Base-by-base conservation (phyloP, 1,140 invertebrate genomes). In the Radopholus similis region DNA sequence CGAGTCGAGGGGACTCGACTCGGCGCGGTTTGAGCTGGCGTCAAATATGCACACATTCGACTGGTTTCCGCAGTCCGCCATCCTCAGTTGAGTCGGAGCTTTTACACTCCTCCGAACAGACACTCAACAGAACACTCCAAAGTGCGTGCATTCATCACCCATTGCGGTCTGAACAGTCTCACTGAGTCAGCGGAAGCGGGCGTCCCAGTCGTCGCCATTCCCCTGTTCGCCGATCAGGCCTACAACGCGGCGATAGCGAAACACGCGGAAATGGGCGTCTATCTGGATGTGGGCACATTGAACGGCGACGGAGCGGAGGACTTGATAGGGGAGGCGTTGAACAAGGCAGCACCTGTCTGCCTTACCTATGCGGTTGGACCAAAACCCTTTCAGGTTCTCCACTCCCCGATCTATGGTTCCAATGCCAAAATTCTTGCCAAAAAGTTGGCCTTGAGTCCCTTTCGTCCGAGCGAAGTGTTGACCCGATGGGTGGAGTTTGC, bases 401-500 rank as follows among this genome's bases (percentile, higher is more conserved):
- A n/a, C n/a, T n/a, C n/a, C n/a, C n/a, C n/a, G n/a, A n/a, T n/a
- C n/a, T n/a, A n/a, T n/a, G n/a, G n/a, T n/a, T n/a, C n/a, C n/a
- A 58, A 58, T 58, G 56, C 18, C 21, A 21, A 58, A 58, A 32
- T 58, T 21, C 4, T 58, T 8, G 26, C 28, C 4, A 58, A 58
- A 18, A 63, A 63, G 34, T 35, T 63, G 26, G 2, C 23, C n/a
- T 26, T 30, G 28, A 62, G 18, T 51, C 59, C 59, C 30, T 63
- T 63, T 30, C 23, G 62, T 35, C 59, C 59, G 23, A 62, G 26
- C 30, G 59, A 63, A 35, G 62, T 26, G 58, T 32, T 63, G 8
- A 57, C 62, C 23, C 51, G 62, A 58, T 63, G 59, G 59, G 59
- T 63, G 15, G 59, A 63, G 18, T 63, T 63, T 62, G 58, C 59